Evolutionary conservation across 2,888 invertebrate species (phyloP).

Genomic region (Apomyelois bistriatella): DNA sequence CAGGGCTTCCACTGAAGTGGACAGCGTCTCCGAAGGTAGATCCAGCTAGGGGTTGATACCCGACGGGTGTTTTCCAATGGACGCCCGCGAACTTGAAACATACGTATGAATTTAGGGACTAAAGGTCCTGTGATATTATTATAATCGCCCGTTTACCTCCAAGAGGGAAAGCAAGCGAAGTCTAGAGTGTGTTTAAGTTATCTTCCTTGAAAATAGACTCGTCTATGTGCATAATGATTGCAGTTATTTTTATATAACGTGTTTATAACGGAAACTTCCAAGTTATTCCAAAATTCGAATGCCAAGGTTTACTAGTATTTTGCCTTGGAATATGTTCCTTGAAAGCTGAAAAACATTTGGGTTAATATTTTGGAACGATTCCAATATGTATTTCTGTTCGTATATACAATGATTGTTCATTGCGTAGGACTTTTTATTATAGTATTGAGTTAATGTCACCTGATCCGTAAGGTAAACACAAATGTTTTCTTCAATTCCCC

Average conservation of each 20-base stretch:
- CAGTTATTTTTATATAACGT: conserved; percentile 4
- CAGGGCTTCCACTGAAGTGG: conserved; percentile 61
- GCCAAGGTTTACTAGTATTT: conserved; percentile 2
- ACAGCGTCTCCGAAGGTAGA: conserved; percentile 54
- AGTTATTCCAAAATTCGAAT: not conserved
- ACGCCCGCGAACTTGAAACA: conserved; percentile 31
- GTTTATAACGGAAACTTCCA: not conserved
- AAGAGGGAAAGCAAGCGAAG: conserved; percentile 24
- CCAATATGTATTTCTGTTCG: conserved; percentile 30
- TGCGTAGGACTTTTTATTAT: conserved; percentile 17
- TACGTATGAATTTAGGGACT: conserved; percentile 35
- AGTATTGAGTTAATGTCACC: conserved; percentile 17
- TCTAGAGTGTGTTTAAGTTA: not conserved
- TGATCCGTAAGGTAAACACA: not conserved
- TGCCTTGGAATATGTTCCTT: conserved; percentile 4
- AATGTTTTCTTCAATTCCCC: not conserved
- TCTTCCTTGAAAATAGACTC: not conserved
- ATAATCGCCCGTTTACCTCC: conserved; percentile 40
- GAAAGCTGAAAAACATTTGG: conserved; percentile 17
- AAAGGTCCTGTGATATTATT: conserved; percentile 53
- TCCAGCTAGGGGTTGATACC: conserved; percentile 52
- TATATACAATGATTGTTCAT: conserved; percentile 22
- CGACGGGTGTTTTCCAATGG: conserved; percentile 31
- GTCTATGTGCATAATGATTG: not conserved
- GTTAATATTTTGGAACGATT: conserved; percentile 29